Evolutionary conservation across 92 coral and sea anemone species (phyloP).

Genomic region (Heteractis magnifica): DNA sequence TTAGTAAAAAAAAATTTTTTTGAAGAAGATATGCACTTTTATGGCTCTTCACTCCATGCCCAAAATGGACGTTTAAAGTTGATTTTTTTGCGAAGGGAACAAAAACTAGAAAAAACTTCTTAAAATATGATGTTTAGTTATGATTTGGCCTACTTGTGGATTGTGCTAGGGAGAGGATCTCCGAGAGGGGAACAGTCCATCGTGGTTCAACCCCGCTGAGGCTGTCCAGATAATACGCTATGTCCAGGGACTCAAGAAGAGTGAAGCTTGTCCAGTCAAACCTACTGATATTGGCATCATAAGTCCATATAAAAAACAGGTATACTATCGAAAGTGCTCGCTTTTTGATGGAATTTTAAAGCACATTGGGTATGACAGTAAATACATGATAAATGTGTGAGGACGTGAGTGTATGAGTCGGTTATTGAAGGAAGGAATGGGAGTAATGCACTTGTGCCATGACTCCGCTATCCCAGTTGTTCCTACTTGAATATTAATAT

Average conservation of each 20-base stretch:
- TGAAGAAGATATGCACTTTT: too few species aligned
- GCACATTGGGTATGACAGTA: too few species aligned
- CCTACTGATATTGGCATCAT: conserved; percentile 86
- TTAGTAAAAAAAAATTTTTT: too few species aligned
- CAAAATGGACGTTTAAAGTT: too few species aligned
- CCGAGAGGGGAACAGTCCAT: conserved; percentile 97
- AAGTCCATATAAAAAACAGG: conserved; percentile 96
- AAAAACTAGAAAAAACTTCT: too few species aligned
- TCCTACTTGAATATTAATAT: too few species aligned
- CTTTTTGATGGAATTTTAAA: neutral
- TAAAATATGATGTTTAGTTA: too few species aligned
- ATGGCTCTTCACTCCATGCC: too few species aligned
- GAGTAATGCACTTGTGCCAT: too few species aligned
- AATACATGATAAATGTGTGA: too few species aligned
- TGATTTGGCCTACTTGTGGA: neutral
- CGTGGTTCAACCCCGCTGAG: conserved; percentile 98
- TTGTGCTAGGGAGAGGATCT: conserved; percentile 79
- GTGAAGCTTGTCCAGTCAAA: conserved; percentile 46
- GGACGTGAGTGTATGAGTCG: neutral
- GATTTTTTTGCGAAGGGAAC: too few species aligned
- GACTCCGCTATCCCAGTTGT: too few species aligned
- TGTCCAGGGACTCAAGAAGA: conserved; percentile 75
- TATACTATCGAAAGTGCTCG: neutral
- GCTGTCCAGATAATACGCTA: conserved; percentile 88
- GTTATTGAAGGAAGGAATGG: neutral